These are phyloP conservation scores for Gymnarchus niloticus DNA, from an alignment of 2,113 vertebrate species.

Conservation along the genomic window DNA sequence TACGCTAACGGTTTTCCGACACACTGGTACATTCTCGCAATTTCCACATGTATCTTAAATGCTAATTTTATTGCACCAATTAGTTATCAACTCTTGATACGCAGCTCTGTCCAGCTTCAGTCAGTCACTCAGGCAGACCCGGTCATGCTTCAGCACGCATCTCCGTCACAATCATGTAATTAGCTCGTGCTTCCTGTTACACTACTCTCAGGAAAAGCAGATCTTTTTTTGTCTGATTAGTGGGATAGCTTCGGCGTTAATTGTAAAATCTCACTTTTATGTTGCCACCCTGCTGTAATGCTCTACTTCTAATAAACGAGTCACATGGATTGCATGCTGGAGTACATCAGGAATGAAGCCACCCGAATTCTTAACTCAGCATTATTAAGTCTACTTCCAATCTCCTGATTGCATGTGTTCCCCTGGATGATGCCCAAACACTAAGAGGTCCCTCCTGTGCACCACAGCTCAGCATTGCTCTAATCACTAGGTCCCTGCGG, in stretches of 20 bases:
- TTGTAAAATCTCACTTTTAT: conserved; percentile 7
- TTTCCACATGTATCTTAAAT: not conserved
- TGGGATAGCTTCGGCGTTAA: not conserved
- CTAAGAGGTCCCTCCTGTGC: not conserved
- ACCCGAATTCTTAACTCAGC: not conserved
- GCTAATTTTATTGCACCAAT: not conserved
- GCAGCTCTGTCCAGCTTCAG: not conserved
- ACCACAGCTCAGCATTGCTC: not conserved
- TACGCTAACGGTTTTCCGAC: not conserved
- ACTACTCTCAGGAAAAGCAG: not conserved
- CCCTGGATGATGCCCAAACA: not conserved
- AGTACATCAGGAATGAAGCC: not conserved
- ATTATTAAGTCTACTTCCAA: not conserved
- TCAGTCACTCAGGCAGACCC: not conserved
- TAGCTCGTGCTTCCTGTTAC: not conserved
- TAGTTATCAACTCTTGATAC: not conserved
- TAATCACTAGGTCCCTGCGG: not conserved
- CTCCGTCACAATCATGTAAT: not conserved
- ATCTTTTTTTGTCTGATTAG: conserved; percentile 10
- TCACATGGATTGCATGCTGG: not conserved
- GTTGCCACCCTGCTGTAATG: not conserved
- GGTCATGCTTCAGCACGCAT: not conserved
- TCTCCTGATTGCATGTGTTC: not conserved
- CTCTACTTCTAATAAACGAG: not conserved
- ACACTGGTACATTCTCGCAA: not conserved